These are phyloP conservation scores for Pionites leucogaster DNA, from an alignment of 2,113 vertebrate genomes.

Conservation along the genomic window DNA sequence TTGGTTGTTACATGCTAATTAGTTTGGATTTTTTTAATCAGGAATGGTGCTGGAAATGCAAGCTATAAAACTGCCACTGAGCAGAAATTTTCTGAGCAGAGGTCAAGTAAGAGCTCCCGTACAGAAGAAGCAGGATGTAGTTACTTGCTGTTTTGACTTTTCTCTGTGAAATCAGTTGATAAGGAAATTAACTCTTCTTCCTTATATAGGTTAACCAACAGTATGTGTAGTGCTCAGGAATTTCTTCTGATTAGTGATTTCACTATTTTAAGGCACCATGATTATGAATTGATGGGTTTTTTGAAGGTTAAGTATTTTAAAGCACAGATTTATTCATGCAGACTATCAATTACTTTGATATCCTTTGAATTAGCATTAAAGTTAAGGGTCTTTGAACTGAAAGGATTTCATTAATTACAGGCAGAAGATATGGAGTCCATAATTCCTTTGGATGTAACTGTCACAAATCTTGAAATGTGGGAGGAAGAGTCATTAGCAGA, in stretches of 20 bases:
- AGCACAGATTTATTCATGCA: constrained; percentile 30
- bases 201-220: background rate
- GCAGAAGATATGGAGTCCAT: constrained; percentile 25
- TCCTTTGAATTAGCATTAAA: constrained; percentile 49
- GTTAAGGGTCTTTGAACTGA: constrained; percentile 29
- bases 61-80: background rate
- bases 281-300: constrained; percentile 19
- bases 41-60: background rate
- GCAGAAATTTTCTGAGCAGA: background rate
- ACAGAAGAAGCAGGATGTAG: background rate
- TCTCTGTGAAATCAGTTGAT: background rate
- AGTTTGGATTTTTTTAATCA: constrained; percentile 18
- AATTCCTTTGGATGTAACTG: constrained; percentile 53
- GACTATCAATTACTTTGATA: constrained; percentile 51
- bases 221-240: background rate
- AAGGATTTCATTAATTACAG: constrained; percentile 56
- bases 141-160: background rate
- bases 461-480: constrained; percentile 55
- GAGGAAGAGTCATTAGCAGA: constrained; percentile 64
- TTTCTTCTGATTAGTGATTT: constrained; percentile 26
- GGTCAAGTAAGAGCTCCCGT: background rate
- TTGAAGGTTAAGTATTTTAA: constrained; percentile 56
- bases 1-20: constrained; percentile 54
- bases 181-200: constrained; percentile 22
- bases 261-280: background rate